A percentile compares a stretch with the other conserved stretches of the same genome.
phyloP scores from a whole-genome alignment of 1,140 invertebrate genomes.

The Pantala flavescens region DNA sequence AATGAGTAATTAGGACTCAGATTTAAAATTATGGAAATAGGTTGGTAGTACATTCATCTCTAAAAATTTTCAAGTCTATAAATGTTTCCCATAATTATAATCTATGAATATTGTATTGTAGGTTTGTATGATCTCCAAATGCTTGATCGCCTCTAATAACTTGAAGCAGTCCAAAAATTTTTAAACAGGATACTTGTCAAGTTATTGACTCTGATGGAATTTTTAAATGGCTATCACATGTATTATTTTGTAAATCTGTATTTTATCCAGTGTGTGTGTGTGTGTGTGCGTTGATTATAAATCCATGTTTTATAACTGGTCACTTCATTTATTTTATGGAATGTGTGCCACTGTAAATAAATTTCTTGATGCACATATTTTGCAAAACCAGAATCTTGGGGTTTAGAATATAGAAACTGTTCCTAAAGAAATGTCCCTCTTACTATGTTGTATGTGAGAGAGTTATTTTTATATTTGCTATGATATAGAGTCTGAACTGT shows the following conservation, averaged over 20 bases:
- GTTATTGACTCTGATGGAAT: not conserved
- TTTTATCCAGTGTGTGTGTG: not conserved
- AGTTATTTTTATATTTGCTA: not conserved
- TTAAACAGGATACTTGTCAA: not conserved
- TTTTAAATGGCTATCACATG: not conserved
- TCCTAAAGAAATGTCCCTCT: not conserved
- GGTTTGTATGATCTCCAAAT: not conserved
- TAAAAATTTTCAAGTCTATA: not conserved
- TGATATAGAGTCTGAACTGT: not conserved
- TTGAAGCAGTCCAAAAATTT: not conserved
- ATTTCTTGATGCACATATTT: not conserved
- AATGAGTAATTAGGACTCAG: not conserved
- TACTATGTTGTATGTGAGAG: not conserved
- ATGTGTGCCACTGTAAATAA: not conserved
- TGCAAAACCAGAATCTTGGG: not conserved
- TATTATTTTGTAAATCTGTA: constrained; percentile 9
- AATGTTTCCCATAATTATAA: not conserved
- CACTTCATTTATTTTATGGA: not conserved
- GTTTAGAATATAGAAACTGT: not conserved
- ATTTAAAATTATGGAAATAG: not conserved
- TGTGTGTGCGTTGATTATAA: not conserved
- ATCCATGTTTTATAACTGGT: not conserved
- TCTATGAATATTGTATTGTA: not conserved
- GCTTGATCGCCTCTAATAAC: not conserved
- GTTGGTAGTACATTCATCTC: not conserved